phyloP scores from a whole-genome alignment of 1,140 invertebrate genomes.

The Drosophila teissieri region DNA sequence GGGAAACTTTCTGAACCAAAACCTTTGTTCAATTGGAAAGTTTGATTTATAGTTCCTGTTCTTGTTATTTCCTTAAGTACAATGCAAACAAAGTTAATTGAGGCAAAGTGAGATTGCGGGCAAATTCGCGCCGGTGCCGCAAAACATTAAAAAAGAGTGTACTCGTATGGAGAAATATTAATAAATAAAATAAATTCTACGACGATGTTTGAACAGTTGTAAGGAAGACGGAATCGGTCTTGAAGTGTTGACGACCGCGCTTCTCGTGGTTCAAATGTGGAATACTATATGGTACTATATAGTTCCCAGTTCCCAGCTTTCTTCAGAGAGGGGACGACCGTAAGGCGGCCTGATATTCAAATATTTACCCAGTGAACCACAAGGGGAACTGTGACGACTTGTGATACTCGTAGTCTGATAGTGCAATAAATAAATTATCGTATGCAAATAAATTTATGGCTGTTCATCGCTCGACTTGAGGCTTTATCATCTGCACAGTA shows the following conservation, averaged over 20 bases:
- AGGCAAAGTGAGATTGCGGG: conserved; percentile 54
- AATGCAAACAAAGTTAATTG: conserved; percentile 74
- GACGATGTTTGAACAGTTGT: conserved; percentile 73
- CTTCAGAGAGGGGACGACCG: not conserved
- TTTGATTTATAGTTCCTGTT: conserved; percentile 53
- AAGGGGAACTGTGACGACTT: conserved; percentile 5
- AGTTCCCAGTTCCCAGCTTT: conserved; percentile 1
- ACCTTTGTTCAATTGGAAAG: conserved; percentile 25
- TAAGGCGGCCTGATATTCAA: conserved; percentile 27
- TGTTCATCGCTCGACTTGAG: conserved; percentile 32
- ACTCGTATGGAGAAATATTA: conserved; percentile 32
- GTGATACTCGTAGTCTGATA: conserved; percentile 30
- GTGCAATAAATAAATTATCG: conserved; percentile 80
- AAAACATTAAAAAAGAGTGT: conserved; percentile 27
- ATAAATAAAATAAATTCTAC: conserved; percentile 49
- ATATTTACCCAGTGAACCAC: conserved; percentile 45
- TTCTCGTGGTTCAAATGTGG: conserved; percentile 19
- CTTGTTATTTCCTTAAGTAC: conserved; percentile 58
- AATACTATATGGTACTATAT: not conserved
- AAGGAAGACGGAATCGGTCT: conserved; percentile 60
- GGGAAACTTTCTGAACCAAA: conserved; percentile 12
- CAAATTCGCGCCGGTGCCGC: conserved; percentile 42
- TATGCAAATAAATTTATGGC: conserved; percentile 78
- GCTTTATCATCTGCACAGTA: conserved; percentile 57
- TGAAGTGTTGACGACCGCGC: conserved; percentile 36